A percentile compares a stretch with the other conserved stretches of the same genome.
Evolutionary conservation across 2,888 invertebrate genomes (phyloP).

Genomic region (Escarpia spicata): DNA sequence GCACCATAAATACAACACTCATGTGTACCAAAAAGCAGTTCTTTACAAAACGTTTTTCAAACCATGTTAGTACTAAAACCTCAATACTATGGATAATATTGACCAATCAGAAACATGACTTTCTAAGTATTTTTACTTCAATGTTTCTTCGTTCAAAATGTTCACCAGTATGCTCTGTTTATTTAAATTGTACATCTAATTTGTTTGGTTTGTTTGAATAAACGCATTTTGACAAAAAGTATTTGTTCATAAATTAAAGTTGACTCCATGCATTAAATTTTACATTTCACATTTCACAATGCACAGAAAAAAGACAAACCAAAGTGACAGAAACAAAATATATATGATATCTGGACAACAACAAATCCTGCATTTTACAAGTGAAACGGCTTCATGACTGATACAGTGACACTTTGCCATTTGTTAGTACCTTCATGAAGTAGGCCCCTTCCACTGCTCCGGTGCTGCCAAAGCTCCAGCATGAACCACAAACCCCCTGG

Average conservation of each 20-base stretch:
- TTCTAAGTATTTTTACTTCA: too few species aligned
- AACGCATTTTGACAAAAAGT: too few species aligned
- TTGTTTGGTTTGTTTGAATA: too few species aligned
- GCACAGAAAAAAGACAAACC: not conserved
- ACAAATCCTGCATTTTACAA: not conserved
- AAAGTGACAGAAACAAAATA: not conserved
- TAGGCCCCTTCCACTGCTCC: slow-evolving; percentile 82
- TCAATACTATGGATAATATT: too few species aligned
- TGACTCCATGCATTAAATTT: not conserved
- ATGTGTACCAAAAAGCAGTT: not conserved
- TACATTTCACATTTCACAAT: not conserved
- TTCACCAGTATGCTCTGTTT: too few species aligned
- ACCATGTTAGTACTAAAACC: too few species aligned
- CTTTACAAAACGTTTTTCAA: too few species aligned
- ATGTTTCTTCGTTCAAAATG: too few species aligned
- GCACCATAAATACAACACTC: not conserved
- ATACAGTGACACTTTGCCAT: not conserved
- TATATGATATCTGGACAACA: not conserved
- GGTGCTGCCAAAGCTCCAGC: slow-evolving; percentile 95
- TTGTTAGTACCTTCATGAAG: slow-evolving; percentile 18
- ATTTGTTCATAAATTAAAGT: too few species aligned
- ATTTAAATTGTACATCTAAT: too few species aligned
- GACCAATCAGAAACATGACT: too few species aligned
- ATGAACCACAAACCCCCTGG: slow-evolving; percentile 96
- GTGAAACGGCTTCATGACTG: not conserved